Conservation (phyloP, 1,140 invertebrate genomes). For the Lerema accius region DNA sequence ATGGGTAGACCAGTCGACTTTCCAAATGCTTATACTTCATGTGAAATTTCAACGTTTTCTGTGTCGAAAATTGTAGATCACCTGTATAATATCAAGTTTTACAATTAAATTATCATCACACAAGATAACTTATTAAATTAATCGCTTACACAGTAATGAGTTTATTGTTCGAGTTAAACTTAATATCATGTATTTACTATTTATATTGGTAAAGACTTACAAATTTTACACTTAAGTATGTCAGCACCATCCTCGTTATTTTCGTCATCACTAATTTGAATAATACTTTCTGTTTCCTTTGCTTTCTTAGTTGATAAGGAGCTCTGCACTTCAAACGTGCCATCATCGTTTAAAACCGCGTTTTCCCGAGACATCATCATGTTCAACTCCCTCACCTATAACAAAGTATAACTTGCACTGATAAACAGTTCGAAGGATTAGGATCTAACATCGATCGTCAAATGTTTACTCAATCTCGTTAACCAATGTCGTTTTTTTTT, state of each 20-base stretch:
- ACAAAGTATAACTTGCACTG: conserved; percentile 33
- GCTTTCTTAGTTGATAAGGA: conserved; percentile 37
- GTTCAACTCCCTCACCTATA: conserved; percentile 83
- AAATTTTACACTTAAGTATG: conserved; percentile 67
- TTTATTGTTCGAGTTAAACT: too few species aligned
- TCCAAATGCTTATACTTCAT: conserved; percentile 87
- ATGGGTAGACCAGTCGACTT: conserved; percentile 86
- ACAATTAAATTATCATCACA: too few species aligned
- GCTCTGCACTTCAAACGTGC: conserved; percentile 79
- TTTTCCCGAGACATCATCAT: conserved; percentile 78
- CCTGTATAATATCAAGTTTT: conserved; percentile 65
- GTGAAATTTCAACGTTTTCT: conserved; percentile 87
- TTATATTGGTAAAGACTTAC: conserved; percentile 55
- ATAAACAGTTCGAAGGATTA: too few species aligned
- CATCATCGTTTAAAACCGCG: conserved; percentile 84
- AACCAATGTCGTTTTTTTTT: too few species aligned
- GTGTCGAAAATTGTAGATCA: conserved; percentile 86
- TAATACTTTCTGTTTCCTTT: conserved; percentile 57
- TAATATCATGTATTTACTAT: too few species aligned
- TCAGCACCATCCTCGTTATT: conserved; percentile 53
- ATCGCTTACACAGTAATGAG: too few species aligned
- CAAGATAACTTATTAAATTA: too few species aligned
- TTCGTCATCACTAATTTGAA: conserved; percentile 79
- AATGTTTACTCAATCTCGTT: too few species aligned
- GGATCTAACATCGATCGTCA: too few species aligned